Base-by-base conservation (phyloP, 2,797 vertebrate genomes). In the Nannoperca australis region DNA sequence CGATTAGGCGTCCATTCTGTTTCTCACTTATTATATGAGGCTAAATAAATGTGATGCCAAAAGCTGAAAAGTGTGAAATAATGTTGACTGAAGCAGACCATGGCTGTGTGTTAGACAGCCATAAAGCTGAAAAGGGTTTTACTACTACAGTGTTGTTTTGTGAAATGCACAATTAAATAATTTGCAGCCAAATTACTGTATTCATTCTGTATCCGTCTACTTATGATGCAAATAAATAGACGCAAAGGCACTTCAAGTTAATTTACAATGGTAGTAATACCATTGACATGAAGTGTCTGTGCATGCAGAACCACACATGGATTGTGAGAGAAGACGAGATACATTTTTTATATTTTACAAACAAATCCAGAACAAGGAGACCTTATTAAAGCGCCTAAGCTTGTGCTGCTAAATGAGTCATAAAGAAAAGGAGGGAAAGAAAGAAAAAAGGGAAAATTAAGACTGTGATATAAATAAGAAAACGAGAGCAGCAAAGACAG, bases 11-110 rank as follows among this genome's bases (percentile, higher is more conserved):
- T 77, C 81, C 76, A 45, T 83, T 90, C 81, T 62, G 69, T 83
- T 92, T 91, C 88, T 89, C 88, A 82, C 90, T 86, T 87, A 84
- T 86, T 89, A 89, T 81, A 82, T 76, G 79, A 54, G 24, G 76
- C 66, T 66, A 70, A 83, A 84, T 73, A 78, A 82, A 85, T 79
- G 70, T 45, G 84, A 81, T 79, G 85, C 83, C 85, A 86, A 73
- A 78, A 81, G 70, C 77, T 76, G 66, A 78, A 82, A 71, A 82
- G 86, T 87, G 82, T 84, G 81, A 90, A 90, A 85, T 77, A 50
- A 80, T 66, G 66, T 80, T 73, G 67, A 68, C 34, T 24, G 81
- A 10, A 73, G 67, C 72, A 72, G 80, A 70, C 64, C 60, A 40
- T 55, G 40, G 55, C 18, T 51, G 59, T 59, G 76, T 69, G 66